Percentiles rank a stretch among this genome's conserved stretches.
Evolutionary conservation across 2,888 invertebrate species (phyloP).

Genomic region (Mythimna ferrago): DNA sequence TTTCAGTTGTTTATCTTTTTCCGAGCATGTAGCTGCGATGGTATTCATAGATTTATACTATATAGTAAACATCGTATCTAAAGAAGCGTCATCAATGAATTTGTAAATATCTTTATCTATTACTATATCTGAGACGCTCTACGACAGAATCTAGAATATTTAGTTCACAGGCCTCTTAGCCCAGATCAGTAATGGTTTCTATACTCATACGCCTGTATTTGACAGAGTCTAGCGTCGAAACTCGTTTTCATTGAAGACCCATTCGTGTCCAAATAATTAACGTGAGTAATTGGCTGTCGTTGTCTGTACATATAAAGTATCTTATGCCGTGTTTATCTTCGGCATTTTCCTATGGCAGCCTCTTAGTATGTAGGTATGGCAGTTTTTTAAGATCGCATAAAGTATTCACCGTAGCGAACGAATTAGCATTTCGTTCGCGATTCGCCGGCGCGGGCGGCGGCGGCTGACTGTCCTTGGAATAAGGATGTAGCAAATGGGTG

Average conservation of each 20-base stretch:
- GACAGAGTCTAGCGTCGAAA: slow-evolving; percentile 52
- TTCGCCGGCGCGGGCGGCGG: slow-evolving; percentile 69
- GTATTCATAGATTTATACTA: slow-evolving; percentile 70
- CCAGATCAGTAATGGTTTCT: slow-evolving; percentile 21
- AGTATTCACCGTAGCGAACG: slow-evolving; percentile 85
- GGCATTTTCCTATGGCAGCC: slow-evolving; percentile 75
- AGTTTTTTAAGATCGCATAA: slow-evolving; percentile 82
- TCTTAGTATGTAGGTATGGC: slow-evolving; percentile 70
- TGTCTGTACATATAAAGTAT: slow-evolving; percentile 67
- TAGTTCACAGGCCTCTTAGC: slow-evolving; percentile 25
- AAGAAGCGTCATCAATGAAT: slow-evolving; percentile 64
- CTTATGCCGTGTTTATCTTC: slow-evolving; percentile 72
- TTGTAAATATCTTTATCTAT: slow-evolving; percentile 47
- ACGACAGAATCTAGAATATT: slow-evolving; percentile 43
- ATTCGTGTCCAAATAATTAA: slow-evolving; percentile 72
- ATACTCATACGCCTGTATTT: slow-evolving; percentile 44
- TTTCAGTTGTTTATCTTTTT: slow-evolving; percentile 73
- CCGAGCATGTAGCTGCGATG: slow-evolving; percentile 66
- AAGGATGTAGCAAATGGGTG: slow-evolving; percentile 85
- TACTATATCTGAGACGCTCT: slow-evolving; percentile 9
- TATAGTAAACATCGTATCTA: slow-evolving; percentile 75
- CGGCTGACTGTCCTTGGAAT: slow-evolving; percentile 85
- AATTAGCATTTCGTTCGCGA: slow-evolving; percentile 87
- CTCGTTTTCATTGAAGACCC: slow-evolving; percentile 61
- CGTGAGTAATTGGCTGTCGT: slow-evolving; percentile 72